A percentile compares a stretch with the other conserved stretches of the same genome.
These are phyloP conservation scores for Hoplodrina ambigua DNA, from an alignment of 2,888 invertebrate genomes.

Conservation along the genomic window DNA sequence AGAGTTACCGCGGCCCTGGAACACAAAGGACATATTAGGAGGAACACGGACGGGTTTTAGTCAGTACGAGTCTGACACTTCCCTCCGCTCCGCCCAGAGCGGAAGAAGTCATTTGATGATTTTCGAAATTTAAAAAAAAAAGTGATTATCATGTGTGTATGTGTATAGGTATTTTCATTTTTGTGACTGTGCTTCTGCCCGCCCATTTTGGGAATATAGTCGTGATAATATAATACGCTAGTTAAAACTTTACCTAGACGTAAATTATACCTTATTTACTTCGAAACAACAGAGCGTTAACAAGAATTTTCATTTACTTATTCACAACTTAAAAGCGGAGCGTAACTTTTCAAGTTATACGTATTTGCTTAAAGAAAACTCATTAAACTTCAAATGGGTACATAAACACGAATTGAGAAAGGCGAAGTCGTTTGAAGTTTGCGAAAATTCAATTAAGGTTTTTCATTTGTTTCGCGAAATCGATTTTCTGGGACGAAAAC, in stretches of 20 bases:
- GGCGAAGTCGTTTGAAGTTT: conserved; percentile 60
- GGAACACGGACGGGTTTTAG: too few species aligned
- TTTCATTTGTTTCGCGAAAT: conserved; percentile 50
- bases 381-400: conserved; percentile 66
- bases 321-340: conserved; percentile 39
- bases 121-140: too few species aligned
- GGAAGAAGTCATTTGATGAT: too few species aligned
- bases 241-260: conserved; percentile 19
- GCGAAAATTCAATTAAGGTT: conserved; percentile 66
- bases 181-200: too few species aligned
- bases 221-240: background rate
- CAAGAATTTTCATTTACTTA: conserved; percentile 62
- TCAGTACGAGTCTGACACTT: too few species aligned
- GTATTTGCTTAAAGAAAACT: conserved; percentile 69
- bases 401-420: conserved; percentile 47
- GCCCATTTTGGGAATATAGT: background rate
- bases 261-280: conserved; percentile 37
- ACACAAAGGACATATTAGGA: too few species aligned
- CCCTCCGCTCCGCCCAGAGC: too few species aligned
- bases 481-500: conserved; percentile 38
- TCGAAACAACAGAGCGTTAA: conserved; percentile 33
- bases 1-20: too few species aligned
- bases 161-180: too few species aligned
- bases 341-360: conserved; percentile 49
- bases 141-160: too few species aligned